Evolutionary conservation across 2,888 invertebrate species (phyloP).

Genomic region (Nasonovia ribisnigri): DNA sequence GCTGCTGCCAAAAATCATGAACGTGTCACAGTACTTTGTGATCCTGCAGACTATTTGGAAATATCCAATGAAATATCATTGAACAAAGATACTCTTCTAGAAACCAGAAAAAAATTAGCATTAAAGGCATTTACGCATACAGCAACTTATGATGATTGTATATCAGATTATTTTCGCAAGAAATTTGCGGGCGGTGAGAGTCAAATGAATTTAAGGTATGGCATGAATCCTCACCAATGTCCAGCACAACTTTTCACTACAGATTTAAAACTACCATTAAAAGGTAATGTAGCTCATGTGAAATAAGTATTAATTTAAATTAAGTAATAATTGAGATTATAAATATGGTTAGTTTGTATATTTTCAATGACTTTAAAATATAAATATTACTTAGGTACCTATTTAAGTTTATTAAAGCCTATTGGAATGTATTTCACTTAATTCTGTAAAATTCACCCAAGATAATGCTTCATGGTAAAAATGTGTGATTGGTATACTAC

Average conservation of each 20-base stretch:
- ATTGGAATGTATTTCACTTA: neutral
- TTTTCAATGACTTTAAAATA: neutral
- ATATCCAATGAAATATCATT: slow-evolving; percentile 79
- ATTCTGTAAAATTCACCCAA: neutral
- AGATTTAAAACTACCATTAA: slow-evolving; percentile 83
- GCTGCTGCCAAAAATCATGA: slow-evolving; percentile 98
- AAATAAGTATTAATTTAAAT: neutral
- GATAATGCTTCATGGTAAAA: neutral
- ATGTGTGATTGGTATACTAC: too few relatives aligned
- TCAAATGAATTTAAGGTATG: slow-evolving; percentile 90
- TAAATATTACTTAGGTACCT: neutral
- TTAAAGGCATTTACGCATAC: slow-evolving; percentile 97
- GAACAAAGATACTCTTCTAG: slow-evolving; percentile 44
- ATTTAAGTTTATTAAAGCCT: neutral
- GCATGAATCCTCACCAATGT: slow-evolving; percentile 98
- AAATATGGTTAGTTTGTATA: neutral
- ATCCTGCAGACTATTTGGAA: slow-evolving; percentile 87
- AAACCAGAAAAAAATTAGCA: slow-evolving; percentile 76
- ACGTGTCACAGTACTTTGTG: slow-evolving; percentile 93
- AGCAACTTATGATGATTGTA: slow-evolving; percentile 92
- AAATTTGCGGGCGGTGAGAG: slow-evolving; percentile 84
- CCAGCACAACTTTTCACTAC: slow-evolving; percentile 93
- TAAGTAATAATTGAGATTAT: neutral
- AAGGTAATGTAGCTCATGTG: slow-evolving; percentile 70
- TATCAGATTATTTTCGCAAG: slow-evolving; percentile 94